Percentiles rank a stretch among this genome's conserved stretches.
These are phyloP conservation scores for Micronycteris hirsuta DNA, from an alignment of 2,113 vertebrate genomes.

Conservation along the genomic window DNA sequence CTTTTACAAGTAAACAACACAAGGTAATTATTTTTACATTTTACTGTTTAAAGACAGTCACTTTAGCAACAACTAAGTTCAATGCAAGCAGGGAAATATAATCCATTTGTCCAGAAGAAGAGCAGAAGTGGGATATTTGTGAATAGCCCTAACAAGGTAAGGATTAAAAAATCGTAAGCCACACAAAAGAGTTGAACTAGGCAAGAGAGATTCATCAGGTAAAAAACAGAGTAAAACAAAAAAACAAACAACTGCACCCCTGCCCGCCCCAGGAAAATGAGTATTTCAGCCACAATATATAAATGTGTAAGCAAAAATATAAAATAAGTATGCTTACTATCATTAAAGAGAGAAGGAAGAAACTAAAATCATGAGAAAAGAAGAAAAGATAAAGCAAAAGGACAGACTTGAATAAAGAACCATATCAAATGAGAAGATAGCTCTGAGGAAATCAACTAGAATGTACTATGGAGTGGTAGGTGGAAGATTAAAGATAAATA, in stretches of 20 bases:
- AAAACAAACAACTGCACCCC: not conserved
- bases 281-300: not conserved
- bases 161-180: not conserved
- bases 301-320: slow-evolving; percentile 2
- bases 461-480: slow-evolving; percentile 31
- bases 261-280: not conserved
- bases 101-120: not conserved
- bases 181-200: not conserved
- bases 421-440: slow-evolving; percentile 23
- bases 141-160: not conserved
- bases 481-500: slow-evolving; percentile 48
- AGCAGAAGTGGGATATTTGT: not conserved
- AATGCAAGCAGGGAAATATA: not conserved
- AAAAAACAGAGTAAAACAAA: not conserved
- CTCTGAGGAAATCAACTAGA: slow-evolving; percentile 23
- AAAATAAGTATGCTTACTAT: not conserved
- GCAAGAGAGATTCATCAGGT: not conserved
- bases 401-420: not conserved
- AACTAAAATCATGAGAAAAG: not conserved
- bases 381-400: slow-evolving; percentile 12
- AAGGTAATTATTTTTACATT: not conserved
- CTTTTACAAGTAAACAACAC: not conserved
- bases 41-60: not conserved
- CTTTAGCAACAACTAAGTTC: not conserved
- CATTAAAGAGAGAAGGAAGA: not conserved